Percentiles rank a stretch among this genome's conserved stretches.
phyloP scores from a whole-genome alignment of 1,140 invertebrate genomes.

The Heliconius hermathena region DNA sequence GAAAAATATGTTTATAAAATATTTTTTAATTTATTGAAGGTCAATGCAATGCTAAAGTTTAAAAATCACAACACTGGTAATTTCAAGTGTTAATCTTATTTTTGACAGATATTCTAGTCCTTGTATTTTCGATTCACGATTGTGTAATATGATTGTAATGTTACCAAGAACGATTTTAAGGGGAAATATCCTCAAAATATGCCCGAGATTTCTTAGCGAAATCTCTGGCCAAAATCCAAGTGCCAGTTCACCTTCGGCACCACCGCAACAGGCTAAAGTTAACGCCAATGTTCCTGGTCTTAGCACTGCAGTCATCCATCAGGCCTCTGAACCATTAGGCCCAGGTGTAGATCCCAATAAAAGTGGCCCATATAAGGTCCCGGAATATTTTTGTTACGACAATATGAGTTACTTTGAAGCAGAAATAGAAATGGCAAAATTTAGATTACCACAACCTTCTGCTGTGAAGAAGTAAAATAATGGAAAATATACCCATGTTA shows the following conservation, averaged over 20 bases:
- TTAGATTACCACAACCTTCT: slow-evolving; percentile 88
- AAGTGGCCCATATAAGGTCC: slow-evolving; percentile 89
- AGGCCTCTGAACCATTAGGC: slow-evolving; percentile 84
- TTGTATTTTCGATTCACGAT: slow-evolving; percentile 33
- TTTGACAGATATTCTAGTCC: slow-evolving; percentile 4
- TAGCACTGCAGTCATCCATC: slow-evolving; percentile 83
- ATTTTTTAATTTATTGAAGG: neutral
- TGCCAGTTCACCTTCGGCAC: slow-evolving; percentile 33
- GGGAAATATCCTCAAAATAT: slow-evolving; percentile 40
- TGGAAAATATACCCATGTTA: neutral
- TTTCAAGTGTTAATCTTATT: neutral
- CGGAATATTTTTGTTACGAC: slow-evolving; percentile 93
- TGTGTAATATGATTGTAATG: slow-evolving; percentile 57
- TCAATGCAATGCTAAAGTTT: neutral
- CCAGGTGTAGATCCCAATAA: slow-evolving; percentile 87
- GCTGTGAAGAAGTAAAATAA: slow-evolving; percentile 73
- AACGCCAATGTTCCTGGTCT: slow-evolving; percentile 84
- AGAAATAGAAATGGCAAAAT: slow-evolving; percentile 92
- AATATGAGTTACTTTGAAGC: slow-evolving; percentile 90
- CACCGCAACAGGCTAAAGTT: slow-evolving; percentile 36
- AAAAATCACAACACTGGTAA: neutral
- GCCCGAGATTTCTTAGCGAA: slow-evolving; percentile 56
- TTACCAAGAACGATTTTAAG: slow-evolving; percentile 31
- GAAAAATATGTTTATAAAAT: neutral
- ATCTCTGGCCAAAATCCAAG: slow-evolving; percentile 46